Evolutionary conservation across 2,113 vertebrate genomes (phyloP).

Genomic region (Cottus gobio): DNA sequence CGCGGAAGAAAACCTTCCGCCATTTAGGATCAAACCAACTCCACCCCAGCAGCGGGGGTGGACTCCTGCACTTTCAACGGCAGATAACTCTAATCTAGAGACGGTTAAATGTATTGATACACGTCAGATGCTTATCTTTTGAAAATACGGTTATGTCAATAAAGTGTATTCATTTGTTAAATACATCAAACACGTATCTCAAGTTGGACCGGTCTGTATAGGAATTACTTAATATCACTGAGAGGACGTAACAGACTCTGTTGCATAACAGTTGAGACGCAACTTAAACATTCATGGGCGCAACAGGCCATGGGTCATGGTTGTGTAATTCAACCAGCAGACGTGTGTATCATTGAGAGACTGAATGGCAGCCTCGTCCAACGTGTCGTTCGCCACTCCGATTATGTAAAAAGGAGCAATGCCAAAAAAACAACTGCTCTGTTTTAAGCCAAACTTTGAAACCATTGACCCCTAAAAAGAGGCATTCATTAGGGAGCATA

Average conservation of each 20-base stretch:
- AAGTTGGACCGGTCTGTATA: constrained; percentile 20
- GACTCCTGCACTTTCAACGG: fast-evolving
- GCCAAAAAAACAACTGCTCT: neutral
- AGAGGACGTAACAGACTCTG: constrained; percentile 21
- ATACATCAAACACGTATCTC: neutral
- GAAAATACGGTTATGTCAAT: neutral
- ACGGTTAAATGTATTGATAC: neutral
- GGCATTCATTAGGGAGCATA: neutral
- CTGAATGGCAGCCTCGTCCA: constrained; percentile 27
- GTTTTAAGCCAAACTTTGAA: neutral
- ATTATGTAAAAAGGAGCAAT: no score
- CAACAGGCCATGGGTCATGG: constrained; percentile 71
- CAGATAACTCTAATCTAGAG: fast-evolving
- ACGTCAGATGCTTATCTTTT: fast-evolving
- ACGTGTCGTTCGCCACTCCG: constrained; percentile 4
- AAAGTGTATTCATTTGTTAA: neutral
- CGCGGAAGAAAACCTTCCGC: constrained; percentile 77
- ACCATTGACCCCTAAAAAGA: neutral
- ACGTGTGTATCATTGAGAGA: neutral
- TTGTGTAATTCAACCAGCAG: constrained; percentile 67
- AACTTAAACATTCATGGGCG: neutral
- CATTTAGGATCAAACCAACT: constrained; percentile 63
- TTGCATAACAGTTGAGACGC: constrained; percentile 53
- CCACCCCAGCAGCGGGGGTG: neutral
- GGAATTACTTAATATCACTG: constrained; percentile 31